Conservation (phyloP, 2,888 invertebrate genomes). For the Tachina grossa region DNA sequence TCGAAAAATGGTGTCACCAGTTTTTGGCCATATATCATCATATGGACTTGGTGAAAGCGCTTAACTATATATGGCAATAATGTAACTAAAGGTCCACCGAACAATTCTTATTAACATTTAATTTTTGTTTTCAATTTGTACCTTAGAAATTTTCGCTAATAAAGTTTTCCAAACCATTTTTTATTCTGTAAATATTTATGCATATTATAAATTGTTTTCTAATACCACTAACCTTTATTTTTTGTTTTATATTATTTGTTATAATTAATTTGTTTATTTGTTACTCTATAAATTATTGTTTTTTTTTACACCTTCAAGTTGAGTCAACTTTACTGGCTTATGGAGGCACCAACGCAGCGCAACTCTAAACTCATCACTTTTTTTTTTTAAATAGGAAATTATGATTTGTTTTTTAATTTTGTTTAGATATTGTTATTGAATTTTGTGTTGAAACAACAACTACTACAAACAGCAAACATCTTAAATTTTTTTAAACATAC, state of each 20-base stretch:
- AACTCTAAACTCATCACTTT: conserved; percentile 66
- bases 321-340: conserved; percentile 68
- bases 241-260: not conserved
- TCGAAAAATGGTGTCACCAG: too few relatives aligned
- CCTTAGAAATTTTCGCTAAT: not conserved
- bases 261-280: not conserved
- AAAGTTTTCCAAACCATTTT: not conserved
- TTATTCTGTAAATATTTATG: not conserved
- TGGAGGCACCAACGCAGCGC: conserved; percentile 68
- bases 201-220: not conserved
- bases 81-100: too few relatives aligned
- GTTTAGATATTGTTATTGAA: conserved; percentile 46
- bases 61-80: too few relatives aligned
- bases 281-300: conserved; percentile 32
- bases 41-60: too few relatives aligned
- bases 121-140: too few relatives aligned
- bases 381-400: conserved; percentile 52
- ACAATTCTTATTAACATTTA: too few relatives aligned
- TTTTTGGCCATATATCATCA: too few relatives aligned
- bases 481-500: conserved; percentile 13
- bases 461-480: conserved; percentile 7
- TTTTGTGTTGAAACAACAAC: conserved; percentile 45
- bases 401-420: conserved; percentile 47
- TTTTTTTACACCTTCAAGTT: conserved; percentile 53
- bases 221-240: not conserved